Evolutionary conservation across 2,113 vertebrate species (phyloP).

Genomic region (Lathamus discolor): DNA sequence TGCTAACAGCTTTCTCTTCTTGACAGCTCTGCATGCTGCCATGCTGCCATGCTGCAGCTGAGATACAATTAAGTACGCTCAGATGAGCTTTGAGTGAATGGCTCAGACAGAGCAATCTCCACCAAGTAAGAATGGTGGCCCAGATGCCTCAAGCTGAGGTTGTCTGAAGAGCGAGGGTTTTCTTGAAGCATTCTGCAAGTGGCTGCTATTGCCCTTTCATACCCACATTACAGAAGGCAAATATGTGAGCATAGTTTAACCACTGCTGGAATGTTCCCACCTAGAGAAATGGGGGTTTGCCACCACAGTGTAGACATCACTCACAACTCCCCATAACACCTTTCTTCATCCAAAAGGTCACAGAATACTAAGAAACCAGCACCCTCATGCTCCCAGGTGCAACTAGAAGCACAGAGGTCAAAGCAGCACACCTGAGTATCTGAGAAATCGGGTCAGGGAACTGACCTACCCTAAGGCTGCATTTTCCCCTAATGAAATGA

Average conservation of each 20-base stretch:
- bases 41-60: background rate
- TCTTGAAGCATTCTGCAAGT: background rate
- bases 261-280: background rate
- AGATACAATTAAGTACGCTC: background rate
- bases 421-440: background rate
- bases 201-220: background rate
- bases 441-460: background rate
- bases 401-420: background rate
- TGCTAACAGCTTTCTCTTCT: background rate
- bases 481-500: background rate
- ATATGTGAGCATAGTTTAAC: fast-evolving
- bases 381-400: background rate
- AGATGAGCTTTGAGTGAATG: background rate
- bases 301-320: background rate
- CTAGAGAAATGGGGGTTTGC: background rate
- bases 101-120: background rate
- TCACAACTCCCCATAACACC: background rate
- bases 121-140: background rate
- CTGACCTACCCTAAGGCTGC: background rate
- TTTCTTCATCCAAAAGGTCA: background rate
- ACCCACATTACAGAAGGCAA: fast-evolving
- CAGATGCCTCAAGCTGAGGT: background rate
- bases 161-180: background rate
- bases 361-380: background rate
- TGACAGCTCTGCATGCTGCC: background rate